Evolutionary conservation across 2,888 invertebrate species (phyloP), one percentile per base, ranked within the genome.

Genomic region (Eristalis tenax): DNA sequence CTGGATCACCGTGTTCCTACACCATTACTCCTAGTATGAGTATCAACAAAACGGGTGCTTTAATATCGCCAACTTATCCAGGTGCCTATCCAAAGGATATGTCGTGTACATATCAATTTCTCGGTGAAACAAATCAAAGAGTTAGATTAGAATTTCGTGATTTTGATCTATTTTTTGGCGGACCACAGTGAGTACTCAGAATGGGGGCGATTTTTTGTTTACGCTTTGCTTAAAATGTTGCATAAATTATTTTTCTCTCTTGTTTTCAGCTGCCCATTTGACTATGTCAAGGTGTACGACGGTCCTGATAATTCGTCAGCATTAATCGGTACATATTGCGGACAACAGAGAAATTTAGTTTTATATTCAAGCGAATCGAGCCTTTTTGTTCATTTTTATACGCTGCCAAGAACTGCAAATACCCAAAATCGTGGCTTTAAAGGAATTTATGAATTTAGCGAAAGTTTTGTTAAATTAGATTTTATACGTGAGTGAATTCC

Each of bases 81-180:
- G 99, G 99, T 90, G 97, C 98, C 91, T 99, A 99, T 94, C 99
- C 99, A 90, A 99, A 99, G 94, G 97, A 98, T 94, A 95, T 99
- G 91, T 95, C 95, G 90, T 99, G 99, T 95, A 96, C 96, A 94
- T 98, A 98, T 94, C 96, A 97, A 94, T 98, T 99, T 94, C 95
- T 97, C 91, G 99, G 99, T 73, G 95, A 96, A 92, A 95, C 95
- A 69, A 97, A 97, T 77, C 98, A 99, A 94, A 94, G 99, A 92
- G 97, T 99, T 90, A 96, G 98, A 89, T 95, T 99, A 90, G 98
- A 98, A 94, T 99, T 99, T 94, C 95, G 98, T 91, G 99, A 99
- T 94, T 99, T 99, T 94, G 99, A 99, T 94, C 96, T 99, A 90
- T 99, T 98, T 94, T 99, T 97, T 94, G 99, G 99, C 90, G 99